A percentile compares a stretch with the other conserved stretches of the same genome.
Conservation (phyloP, 2,113 vertebrate species). For the Chloropsis cyanopogon region DNA sequence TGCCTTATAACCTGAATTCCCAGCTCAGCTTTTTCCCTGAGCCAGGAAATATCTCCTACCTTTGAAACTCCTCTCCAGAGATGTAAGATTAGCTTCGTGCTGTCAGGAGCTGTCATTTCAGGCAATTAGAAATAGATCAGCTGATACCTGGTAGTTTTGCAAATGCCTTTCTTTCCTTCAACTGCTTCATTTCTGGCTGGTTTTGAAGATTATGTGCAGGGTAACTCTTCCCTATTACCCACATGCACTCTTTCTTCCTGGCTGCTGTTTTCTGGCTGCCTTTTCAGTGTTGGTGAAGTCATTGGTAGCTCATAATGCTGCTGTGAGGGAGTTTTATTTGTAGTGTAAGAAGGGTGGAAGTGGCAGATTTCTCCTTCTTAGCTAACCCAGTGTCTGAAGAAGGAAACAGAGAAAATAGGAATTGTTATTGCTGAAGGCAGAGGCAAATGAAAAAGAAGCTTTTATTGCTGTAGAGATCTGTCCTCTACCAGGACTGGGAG, state of each 20-base stretch:
- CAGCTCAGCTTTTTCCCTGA: not conserved
- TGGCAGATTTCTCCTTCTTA: not conserved
- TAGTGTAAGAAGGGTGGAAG: not conserved
- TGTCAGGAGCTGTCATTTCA: constrained; percentile 25
- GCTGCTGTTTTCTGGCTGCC: not conserved
- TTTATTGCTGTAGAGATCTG: not conserved
- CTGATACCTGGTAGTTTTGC: not conserved
- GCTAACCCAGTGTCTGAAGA: not conserved
- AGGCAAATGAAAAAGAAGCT: not conserved
- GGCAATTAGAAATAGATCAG: constrained; percentile 7
- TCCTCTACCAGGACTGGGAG: not conserved
- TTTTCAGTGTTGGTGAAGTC: not conserved
- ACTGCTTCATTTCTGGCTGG: not conserved
- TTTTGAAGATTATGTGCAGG: not conserved
- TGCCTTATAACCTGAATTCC: constrained; percentile 23
- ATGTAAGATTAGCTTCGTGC: not conserved
- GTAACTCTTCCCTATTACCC: not conserved
- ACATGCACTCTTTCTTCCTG: not conserved
- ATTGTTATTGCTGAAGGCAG: not conserved
- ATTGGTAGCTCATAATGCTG: not conserved
- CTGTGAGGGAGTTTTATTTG: not conserved
- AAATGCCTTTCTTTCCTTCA: not conserved
- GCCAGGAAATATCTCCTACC: not conserved
- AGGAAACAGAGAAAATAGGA: not conserved
- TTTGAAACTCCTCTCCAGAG: constrained; percentile 2